Conservation (phyloP, 2,888 invertebrate genomes). For the Mantis religiosa region DNA sequence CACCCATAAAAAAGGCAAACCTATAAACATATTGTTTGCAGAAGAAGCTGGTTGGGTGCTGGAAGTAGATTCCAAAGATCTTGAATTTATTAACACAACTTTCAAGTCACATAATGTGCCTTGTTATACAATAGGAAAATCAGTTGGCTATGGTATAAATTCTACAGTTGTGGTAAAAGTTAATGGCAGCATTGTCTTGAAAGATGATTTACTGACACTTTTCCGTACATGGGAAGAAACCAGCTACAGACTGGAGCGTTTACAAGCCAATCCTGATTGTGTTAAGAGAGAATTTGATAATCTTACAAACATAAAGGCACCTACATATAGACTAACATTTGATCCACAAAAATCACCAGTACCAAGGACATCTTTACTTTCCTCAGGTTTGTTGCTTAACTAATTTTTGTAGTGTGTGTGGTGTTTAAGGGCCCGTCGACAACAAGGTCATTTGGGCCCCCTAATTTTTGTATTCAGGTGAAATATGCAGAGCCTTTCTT, state of each 20-base stretch:
- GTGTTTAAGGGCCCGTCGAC: too few relatives aligned
- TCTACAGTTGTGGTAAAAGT: slow-evolving; percentile 58
- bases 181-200: slow-evolving; percentile 56
- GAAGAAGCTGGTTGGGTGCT: slow-evolving; percentile 85
- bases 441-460: too few relatives aligned
- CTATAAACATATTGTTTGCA: slow-evolving; percentile 68
- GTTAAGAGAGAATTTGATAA: slow-evolving; percentile 73
- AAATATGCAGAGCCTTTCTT: too few relatives aligned
- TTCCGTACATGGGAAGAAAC: slow-evolving; percentile 94
- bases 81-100: slow-evolving; percentile 55
- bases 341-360: slow-evolving; percentile 55
- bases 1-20: slow-evolving; percentile 50
- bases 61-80: slow-evolving; percentile 59
- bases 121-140: slow-evolving; percentile 64
- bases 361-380: slow-evolving; percentile 37
- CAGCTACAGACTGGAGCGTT: slow-evolving; percentile 81
- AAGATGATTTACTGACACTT: slow-evolving; percentile 60
- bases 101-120: slow-evolving; percentile 60
- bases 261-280: slow-evolving; percentile 77
- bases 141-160: slow-evolving; percentile 62
- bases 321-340: slow-evolving; percentile 68
- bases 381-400: neutral
- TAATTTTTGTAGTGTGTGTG: neutral
- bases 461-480: neutral
- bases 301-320: slow-evolving; percentile 63